Evolutionary conservation across 2,797 vertebrate genomes (phyloP).

Genomic region (Chrosomus eos): DNA sequence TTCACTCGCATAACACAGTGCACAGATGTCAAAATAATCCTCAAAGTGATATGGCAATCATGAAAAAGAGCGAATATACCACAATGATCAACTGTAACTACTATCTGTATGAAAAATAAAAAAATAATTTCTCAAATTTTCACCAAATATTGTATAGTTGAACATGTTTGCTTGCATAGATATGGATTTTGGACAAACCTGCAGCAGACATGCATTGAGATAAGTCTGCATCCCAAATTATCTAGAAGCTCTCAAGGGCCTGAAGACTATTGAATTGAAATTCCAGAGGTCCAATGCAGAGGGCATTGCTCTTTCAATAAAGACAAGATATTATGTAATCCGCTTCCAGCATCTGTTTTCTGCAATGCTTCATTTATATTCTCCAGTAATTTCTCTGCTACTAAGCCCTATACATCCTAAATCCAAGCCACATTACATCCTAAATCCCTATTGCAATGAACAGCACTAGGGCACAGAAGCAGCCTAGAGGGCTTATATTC

Average conservation of each 20-base stretch:
- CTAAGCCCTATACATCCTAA: constrained; percentile 1
- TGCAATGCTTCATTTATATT: constrained; percentile 52
- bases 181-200: constrained; percentile 13
- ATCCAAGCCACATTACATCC: constrained; percentile 1
- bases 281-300: constrained; percentile 54
- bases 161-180: neutral
- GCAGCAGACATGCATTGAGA: constrained; percentile 36
- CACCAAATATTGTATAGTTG: neutral
- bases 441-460: constrained; percentile 1
- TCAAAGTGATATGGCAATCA: neutral
- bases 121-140: neutral
- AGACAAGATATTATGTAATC: constrained; percentile 65
- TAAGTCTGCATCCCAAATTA: constrained; percentile 54
- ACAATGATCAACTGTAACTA: neutral
- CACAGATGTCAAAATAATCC: neutral
- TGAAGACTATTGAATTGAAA: constrained; percentile 61
- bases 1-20: neutral
- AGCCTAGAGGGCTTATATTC: neutral
- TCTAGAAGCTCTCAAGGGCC: constrained; percentile 52
- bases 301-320: constrained; percentile 55
- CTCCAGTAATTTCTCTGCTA: constrained; percentile 41
- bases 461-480: neutral
- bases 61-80: neutral
- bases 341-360: constrained; percentile 62
- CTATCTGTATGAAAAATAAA: neutral